Base-by-base conservation (phyloP, 2,113 vertebrate species). In the Phasianus colchicus region DNA sequence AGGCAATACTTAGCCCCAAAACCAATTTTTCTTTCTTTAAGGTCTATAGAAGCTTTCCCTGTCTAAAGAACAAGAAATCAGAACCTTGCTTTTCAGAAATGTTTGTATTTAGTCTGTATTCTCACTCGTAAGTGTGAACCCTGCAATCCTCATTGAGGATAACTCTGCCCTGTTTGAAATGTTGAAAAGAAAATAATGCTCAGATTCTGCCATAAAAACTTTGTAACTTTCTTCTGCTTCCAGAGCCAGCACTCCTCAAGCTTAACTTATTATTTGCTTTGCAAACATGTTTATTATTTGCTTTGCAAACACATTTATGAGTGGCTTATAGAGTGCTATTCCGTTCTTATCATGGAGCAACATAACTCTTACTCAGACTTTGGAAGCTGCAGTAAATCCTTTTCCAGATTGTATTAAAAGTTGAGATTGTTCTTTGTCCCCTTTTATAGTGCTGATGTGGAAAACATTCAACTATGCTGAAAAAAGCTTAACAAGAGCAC, bases 371-470 rank as follows among this genome's bases (percentile, higher is more conserved):
- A 83, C 14, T 83, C 30, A 84, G 65, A 74, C 81, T 77, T 89
- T 69, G 65, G 43, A 86, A 84, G 15, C 1, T 63, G 52, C 45
- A 55, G 48, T 86, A 80, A 92, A 67, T 58, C 3, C 12, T 61
- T 64, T 71, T 21, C 38, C 16, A 83, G 52, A 29, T 71, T 50
- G 14, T 83, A 88, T 83, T 81, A 64, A 63, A 86, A 80, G 67
- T 87, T 79, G 81, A 90, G 34, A 29, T 32, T 79, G 66, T 16
- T 67, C 88, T 95, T 96, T 95, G 74, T 38, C 52, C 79, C 19
- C 9, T 47, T 93, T 88, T 30, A 88, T 75, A 84, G 86, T 87
- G 13, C 14, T 78, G 15, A 1, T 55, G 24, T 50, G 36, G 45
- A 84, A 10, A 74, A 78, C 32, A 69, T 70, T 72, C 15, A n/a